Base-by-base conservation (phyloP, 1,140 invertebrate species). In the Andricus grossulariae region DNA sequence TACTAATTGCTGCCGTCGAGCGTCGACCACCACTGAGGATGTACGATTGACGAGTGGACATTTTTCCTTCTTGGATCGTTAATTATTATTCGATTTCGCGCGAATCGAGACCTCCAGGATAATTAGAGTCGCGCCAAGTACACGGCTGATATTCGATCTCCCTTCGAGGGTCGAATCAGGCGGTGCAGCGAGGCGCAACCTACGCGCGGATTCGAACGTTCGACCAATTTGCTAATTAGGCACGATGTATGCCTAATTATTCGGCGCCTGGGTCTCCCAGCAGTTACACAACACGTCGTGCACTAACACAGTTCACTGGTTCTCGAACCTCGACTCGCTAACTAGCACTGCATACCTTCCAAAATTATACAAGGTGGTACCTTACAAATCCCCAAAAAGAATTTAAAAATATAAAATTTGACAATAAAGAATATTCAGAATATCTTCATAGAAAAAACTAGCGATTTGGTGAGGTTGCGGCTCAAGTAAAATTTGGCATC, bases 151-250 rank as follows among this genome's bases (percentile, higher is more conserved):
- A 74, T 54, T 50, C 50, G 19, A 75, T 60, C 45, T 75, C 21
- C 39, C 45, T 32, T 72, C 60, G 6, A 52, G 71, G 72, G 72
- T 75, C 74, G 76, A 76, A 80, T 82, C 81, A 73, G 49, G 74
- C 79, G 80, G 75, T 75, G 74, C 77, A 77, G 75, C 76, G 72
- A 80, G 75, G 76, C 60, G 60, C 60, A 45, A 49, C 51, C 66
- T 60, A 77, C 60, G 60, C 32, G 7, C 15, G 60, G 60, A 66
- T 39, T 66, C 60, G 39, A 66, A 66, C 60, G 11, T 66, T 32
- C 71, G 73, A 78, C 85, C 84, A 86, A 88, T 88, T 84, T 83
- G 88, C 86, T 87, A 89, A 89, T 88, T 89, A 88, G 82, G 66
- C 66, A 71, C 82, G 82, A 76, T 84, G 82, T 86, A 84, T 77